Evolutionary conservation across 2,113 vertebrate genomes (phyloP).

Genomic region (Parotia lawesii): DNA sequence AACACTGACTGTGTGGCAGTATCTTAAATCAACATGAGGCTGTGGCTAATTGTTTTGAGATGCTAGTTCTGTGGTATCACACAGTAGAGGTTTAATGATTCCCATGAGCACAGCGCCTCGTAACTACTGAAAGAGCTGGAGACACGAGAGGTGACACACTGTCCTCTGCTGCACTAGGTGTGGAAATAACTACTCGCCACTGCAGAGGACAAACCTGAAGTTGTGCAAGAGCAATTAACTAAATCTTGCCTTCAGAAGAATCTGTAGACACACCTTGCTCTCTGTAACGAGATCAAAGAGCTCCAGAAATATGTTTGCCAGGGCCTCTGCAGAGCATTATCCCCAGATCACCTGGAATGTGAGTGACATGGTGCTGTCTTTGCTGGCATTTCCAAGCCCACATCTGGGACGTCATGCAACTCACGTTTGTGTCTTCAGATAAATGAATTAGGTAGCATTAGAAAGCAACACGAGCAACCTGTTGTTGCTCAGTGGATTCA

Average conservation of each 20-base stretch:
- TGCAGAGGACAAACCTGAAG: slow-evolving; percentile 2
- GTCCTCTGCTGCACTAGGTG: not conserved
- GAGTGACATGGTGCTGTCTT: not conserved
- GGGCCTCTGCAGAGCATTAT: slow-evolving; percentile 9
- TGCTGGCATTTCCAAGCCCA: not conserved
- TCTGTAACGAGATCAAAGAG: slow-evolving; percentile 45
- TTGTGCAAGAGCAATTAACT: slow-evolving; percentile 35
- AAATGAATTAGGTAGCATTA: not conserved
- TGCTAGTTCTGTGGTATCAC: not conserved
- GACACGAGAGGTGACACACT: not conserved
- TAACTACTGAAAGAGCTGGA: not conserved
- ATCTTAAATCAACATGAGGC: not conserved
- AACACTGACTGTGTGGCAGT: not conserved
- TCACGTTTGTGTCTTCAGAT: not conserved
- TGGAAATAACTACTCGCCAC: not conserved
- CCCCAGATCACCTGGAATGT: slow-evolving; percentile 14
- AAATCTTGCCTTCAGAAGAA: slow-evolving; percentile 5
- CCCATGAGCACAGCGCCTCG: not conserved
- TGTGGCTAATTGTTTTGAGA: not conserved
- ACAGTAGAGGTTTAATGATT: not conserved
- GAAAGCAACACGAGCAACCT: not conserved
- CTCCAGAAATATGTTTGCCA: not conserved
- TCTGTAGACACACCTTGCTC: slow-evolving; percentile 28
- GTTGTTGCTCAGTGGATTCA: not conserved
- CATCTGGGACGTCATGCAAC: not conserved